Conservation (phyloP, 2,888 invertebrate genomes). For the Sesia bembeciformis region DNA sequence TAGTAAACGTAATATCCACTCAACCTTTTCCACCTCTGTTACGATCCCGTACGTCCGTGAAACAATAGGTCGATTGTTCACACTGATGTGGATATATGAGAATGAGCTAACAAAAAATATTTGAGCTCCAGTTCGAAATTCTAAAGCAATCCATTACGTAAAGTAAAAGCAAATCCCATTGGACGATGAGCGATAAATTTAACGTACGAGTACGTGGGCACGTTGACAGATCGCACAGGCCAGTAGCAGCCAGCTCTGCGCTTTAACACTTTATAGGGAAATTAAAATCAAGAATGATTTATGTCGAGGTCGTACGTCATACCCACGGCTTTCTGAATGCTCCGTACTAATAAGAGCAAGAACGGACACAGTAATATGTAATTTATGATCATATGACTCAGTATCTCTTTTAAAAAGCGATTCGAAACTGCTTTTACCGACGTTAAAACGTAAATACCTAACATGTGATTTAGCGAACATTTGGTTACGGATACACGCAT, state of each 20-base stretch:
- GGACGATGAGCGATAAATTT: slow-evolving; percentile 40
- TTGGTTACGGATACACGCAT: no score
- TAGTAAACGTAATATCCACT: no score
- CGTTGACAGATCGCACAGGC: slow-evolving; percentile 36
- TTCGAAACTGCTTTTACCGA: no score
- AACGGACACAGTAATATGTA: background rate
- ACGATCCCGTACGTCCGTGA: background rate
- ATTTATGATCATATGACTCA: background rate
- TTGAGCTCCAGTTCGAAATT: slow-evolving; percentile 14
- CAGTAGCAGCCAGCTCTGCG: slow-evolving; percentile 18
- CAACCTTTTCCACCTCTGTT: no score
- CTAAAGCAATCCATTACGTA: slow-evolving; percentile 24
- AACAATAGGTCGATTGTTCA: slow-evolving; percentile 9
- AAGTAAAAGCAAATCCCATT: slow-evolving; percentile 28
- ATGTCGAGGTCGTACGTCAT: background rate
- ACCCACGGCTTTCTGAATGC: background rate
- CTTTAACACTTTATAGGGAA: slow-evolving; percentile 38
- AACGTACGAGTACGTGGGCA: slow-evolving; percentile 3
- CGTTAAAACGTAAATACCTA: no score
- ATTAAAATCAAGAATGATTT: slow-evolving; percentile 9
- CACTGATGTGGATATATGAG: slow-evolving; percentile 21
- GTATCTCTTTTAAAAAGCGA: background rate
- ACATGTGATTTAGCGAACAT: no score
- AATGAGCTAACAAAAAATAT: slow-evolving; percentile 17
- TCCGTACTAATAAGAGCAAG: background rate